phyloP scores from a whole-genome alignment of 1,140 invertebrate genomes.

The Vanessa tameamea region DNA sequence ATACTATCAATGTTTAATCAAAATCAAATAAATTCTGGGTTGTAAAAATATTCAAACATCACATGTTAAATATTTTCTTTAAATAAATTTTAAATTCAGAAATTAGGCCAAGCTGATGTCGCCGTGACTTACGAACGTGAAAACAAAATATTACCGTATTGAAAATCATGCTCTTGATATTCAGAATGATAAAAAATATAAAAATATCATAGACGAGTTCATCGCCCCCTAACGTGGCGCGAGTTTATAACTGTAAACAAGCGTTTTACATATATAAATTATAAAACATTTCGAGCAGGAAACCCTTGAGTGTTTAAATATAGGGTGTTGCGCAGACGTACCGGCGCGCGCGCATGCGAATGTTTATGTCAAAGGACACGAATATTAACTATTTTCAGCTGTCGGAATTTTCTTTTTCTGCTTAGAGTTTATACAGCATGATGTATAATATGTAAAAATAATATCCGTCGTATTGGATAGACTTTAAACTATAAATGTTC shows the following conservation, averaged over 20 bases:
- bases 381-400: conserved; percentile 25
- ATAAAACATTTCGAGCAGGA: conserved; percentile 72
- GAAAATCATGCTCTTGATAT: conserved; percentile 20
- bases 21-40: neutral
- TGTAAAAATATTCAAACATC: neutral
- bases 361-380: conserved; percentile 59
- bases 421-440: neutral
- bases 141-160: conserved; percentile 16
- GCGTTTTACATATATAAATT: conserved; percentile 63
- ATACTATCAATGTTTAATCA: neutral
- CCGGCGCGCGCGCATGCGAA: conserved; percentile 56
- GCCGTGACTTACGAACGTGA: neutral
- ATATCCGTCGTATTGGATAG: too few species aligned
- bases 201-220: conserved; percentile 60
- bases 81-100: neutral
- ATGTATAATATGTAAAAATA: neutral
- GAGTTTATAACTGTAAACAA: conserved; percentile 57
- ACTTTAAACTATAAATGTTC: neutral
- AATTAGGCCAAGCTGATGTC: neutral
- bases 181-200: conserved; percentile 31
- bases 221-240: conserved; percentile 62
- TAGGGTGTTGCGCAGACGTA: conserved; percentile 60
- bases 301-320: conserved; percentile 75
- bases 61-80: neutral
- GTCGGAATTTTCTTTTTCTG: conserved; percentile 3